Conservation (phyloP, 2,888 invertebrate genomes). For the Hypselothyrea guttata region DNA sequence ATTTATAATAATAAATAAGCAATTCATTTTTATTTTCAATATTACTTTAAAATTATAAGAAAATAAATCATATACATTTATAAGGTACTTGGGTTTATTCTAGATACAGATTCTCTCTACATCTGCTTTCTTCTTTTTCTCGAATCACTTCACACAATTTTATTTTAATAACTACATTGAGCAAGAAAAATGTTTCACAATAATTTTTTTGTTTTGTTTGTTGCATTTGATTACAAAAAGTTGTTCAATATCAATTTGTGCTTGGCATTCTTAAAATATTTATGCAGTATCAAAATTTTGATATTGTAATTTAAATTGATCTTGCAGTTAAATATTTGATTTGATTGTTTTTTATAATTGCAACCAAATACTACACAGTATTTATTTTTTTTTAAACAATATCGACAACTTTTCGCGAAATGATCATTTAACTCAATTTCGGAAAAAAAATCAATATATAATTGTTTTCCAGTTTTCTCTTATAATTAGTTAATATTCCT, state of each 20-base stretch:
- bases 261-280: slow-evolving; percentile 51
- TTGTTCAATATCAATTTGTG: slow-evolving; percentile 50
- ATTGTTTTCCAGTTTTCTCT: slow-evolving; percentile 51
- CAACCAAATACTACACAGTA: slow-evolving; percentile 62
- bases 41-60: slow-evolving; percentile 53
- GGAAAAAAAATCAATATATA: no score
- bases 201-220: slow-evolving; percentile 28
- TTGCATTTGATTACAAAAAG: slow-evolving; percentile 34
- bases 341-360: slow-evolving; percentile 38
- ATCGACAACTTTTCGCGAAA: slow-evolving; percentile 12
- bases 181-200: slow-evolving; percentile 62
- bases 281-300: slow-evolving; percentile 59
- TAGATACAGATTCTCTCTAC: slow-evolving; percentile 44
- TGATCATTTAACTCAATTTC: slow-evolving; percentile 27
- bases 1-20: slow-evolving; percentile 61
- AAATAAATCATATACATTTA: slow-evolving; percentile 66
- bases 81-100: slow-evolving; percentile 74
- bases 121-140: slow-evolving; percentile 1
- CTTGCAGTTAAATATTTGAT: slow-evolving; percentile 21
- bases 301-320: slow-evolving; percentile 34
- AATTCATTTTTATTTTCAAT: slow-evolving; percentile 40
- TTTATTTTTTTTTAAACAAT: slow-evolving; percentile 49
- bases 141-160: slow-evolving; percentile 26
- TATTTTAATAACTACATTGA: slow-evolving; percentile 62
- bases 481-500: slow-evolving; percentile 72